These are phyloP conservation scores for Synchiropus splendidus DNA, from an alignment of 2,113 vertebrate species.

Conservation along the genomic window DNA sequence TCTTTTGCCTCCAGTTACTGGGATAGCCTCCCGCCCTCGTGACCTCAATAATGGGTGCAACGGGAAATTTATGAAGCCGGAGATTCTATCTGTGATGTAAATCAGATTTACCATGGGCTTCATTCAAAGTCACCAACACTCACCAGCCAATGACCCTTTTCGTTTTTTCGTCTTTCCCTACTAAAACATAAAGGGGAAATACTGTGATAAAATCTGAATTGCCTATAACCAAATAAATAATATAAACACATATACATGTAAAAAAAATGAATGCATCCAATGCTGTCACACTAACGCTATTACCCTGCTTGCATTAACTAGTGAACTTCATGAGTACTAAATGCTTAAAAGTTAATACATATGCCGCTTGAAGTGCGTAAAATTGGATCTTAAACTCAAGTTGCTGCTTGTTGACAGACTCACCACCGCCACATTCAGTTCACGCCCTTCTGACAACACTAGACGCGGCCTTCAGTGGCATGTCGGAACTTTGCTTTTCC, in stretches of 20 bases:
- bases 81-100: no score
- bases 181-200: not conserved
- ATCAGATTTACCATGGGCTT: no score
- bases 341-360: not conserved
- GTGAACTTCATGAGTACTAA: no score
- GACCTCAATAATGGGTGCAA: no score
- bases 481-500: constrained; percentile 7
- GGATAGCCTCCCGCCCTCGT: no score
- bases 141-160: no score
- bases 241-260: not conserved
- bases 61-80: no score
- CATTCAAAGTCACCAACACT: no score
- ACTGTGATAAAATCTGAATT: not conserved
- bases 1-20: no score
- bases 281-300: not conserved
- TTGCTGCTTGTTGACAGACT: constrained; percentile 23
- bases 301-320: not conserved
- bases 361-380: not conserved
- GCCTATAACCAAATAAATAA: not conserved
- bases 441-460: constrained; percentile 39
- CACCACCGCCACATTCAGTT: constrained; percentile 22
- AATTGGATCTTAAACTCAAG: constrained; percentile 1
- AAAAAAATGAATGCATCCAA: not conserved
- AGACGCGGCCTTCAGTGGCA: not conserved
- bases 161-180: no score